phyloP scores from a whole-genome alignment of 2,113 vertebrate genomes.

The Phalacrocorax aristotelis region DNA sequence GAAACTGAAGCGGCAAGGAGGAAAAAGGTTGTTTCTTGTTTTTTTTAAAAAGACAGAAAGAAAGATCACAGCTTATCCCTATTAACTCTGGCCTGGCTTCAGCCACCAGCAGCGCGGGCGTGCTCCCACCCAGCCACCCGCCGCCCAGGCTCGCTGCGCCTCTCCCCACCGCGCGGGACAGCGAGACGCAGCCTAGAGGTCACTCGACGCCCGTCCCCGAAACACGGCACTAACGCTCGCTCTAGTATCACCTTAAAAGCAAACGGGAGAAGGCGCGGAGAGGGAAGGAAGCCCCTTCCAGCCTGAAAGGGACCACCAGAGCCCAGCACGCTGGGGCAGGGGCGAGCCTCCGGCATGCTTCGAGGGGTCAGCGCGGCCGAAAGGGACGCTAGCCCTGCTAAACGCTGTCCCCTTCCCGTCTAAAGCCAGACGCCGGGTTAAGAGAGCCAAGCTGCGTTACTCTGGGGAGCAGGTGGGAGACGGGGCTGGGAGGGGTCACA shows the following conservation, averaged over 20 bases:
- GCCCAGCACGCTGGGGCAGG: neutral
- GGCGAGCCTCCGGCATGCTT: neutral
- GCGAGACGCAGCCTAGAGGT: neutral
- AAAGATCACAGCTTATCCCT: constrained; percentile 39
- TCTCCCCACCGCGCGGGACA: neutral
- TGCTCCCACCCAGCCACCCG: neutral
- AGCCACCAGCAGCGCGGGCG: neutral
- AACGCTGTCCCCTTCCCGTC: neutral
- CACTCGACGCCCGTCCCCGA: neutral
- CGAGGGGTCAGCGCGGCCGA: neutral
- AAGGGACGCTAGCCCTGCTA: neutral
- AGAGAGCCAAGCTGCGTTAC: constrained; percentile 23
- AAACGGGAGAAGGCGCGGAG: neutral
- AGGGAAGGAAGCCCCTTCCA: neutral
- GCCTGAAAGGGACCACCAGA: neutral
- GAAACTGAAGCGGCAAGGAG: constrained; percentile 22
- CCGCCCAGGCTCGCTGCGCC: fast-evolving
- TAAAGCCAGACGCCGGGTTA: neutral
- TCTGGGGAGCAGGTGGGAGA: neutral
- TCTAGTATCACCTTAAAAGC: neutral
- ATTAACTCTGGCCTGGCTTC: constrained; percentile 30
- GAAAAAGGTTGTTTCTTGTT: neutral
- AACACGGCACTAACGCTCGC: fast-evolving
- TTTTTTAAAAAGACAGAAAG: neutral
- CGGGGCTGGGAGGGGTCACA: constrained; percentile 7